phyloP scores from a whole-genome alignment of 2,113 vertebrate species.

The Pituophis catenifer region DNA sequence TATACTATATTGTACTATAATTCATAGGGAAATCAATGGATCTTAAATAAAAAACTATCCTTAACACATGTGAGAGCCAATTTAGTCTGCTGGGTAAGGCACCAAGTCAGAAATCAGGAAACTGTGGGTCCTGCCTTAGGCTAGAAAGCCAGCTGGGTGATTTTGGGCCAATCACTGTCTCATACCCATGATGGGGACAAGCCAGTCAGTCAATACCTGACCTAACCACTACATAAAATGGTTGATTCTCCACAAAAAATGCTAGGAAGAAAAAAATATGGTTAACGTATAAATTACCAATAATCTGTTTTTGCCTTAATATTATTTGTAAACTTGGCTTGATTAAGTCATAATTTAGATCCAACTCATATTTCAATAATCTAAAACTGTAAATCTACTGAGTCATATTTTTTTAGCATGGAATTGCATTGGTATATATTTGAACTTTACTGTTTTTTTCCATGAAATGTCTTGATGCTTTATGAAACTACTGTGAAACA shows the following conservation, averaged over 20 bases:
- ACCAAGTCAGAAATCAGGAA: no score
- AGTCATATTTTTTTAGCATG: background rate
- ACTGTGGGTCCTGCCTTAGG: no score
- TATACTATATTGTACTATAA: background rate
- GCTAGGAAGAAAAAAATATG: background rate
- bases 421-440: background rate
- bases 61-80: no score
- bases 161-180: no score
- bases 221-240: no score
- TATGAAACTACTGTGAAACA: constrained; percentile 12
- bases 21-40: background rate
- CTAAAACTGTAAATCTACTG: background rate
- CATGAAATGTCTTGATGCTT: background rate
- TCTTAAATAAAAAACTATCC: background rate
- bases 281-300: background rate
- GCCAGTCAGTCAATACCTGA: no score
- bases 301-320: background rate
- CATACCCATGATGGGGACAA: no score
- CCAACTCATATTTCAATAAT: background rate
- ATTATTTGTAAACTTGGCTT: background rate
- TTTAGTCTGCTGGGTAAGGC: no score
- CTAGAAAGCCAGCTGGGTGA: no score
- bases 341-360: background rate
- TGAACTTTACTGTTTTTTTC: background rate
- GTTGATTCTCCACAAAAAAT: no score